Base-by-base conservation (phyloP, 1,140 invertebrate genomes). In the Heliconius melpomene region DNA sequence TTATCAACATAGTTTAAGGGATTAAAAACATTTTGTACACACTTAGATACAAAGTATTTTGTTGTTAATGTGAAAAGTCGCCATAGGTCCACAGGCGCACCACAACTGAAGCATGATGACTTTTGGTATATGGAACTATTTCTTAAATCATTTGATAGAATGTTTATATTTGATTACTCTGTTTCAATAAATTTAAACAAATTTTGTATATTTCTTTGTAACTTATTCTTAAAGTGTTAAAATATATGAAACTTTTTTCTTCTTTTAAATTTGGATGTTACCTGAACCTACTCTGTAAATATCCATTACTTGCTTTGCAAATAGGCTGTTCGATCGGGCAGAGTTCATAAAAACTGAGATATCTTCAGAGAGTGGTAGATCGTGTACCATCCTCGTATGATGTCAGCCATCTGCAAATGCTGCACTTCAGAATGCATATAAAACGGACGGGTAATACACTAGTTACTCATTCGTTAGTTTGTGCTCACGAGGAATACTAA, bases 401-500 rank as follows among this genome's bases (percentile, higher is more conserved):
- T 89, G 90, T 92, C 91, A 93, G 88, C 86, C 83, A 82, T 84
- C 85, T 90, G 87, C 89, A 89, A 89, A 88, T 86, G 86, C 87
- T 90, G 88, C 89, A 92, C 85, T 84, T 85, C 84, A 80, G 85
- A 85, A 88, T 88, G 89, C 87, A 92, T 93, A 94, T 94, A 93
- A 92, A 92, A 93, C 85, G 91, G 85, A 90, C 89, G 88, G 88
- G 87, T 83, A 87, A 74, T 83, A 88, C 88, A 89, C 80, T 87
- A 90, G 87, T 89, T 90, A 92, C 85, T 93, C 91, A 94, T 94
- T 94, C 92, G 92, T 93, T 93, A 92, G 88, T 90, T 89, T 92
- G 91, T 90, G 89, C 91, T 91, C 92, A 90, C 86, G 84, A 90
- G 88, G 89, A 90, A 89, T 85, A 91, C 91, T 85, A 85, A 91